Evolutionary conservation across 1,140 invertebrate species (phyloP), one percentile per base, ranked within the genome.

Genomic region (Dysdera silvatica): DNA sequence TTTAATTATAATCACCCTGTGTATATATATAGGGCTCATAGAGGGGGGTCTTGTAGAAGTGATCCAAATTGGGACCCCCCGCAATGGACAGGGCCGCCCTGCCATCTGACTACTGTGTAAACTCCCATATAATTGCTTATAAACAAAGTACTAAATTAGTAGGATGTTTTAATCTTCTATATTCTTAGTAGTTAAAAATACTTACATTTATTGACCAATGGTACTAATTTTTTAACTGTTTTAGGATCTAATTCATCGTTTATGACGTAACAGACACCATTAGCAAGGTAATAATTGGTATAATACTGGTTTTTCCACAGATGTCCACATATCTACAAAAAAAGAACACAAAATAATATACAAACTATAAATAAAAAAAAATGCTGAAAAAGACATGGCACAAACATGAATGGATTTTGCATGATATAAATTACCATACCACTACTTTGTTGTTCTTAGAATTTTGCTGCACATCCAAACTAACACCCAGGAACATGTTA

Each of bases 301-400:
- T 55, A 69, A 41, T 67, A 66, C 20, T 67, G 65, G 49, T 74
- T 74, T 24, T 62, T 66, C 72, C 73, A 74, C 20, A 72, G 61
- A 64, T 70, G 72, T 4, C 70, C 72, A 61, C 74, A 75, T n/a
- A 66, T 66, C 70, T 71, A n/a, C 8, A 61, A 48, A 41, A 35
- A 23, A 53, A 45, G 18, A 35, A 47, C 43, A 18, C 16, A 26
- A 24, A 48, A 23, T 23, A 26, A 23, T 48, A 24, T 18, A 48
- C 18, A 24, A 24, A 48, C 4, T 48, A 10, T 7, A 24, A 24
- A 5, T 48, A 23, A 4, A 24, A 48, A 10, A 23, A 24, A 26
- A 1, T 4, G 35, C 35, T 40, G 12, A 40, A n/a, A n/a, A n/a
- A n/a, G n/a, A n/a, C n/a, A n/a, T n/a, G n/a, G n/a, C n/a, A n/a